A percentile compares a stretch with the other conserved stretches of the same genome.
These are phyloP conservation scores for Cerastis leucographa DNA, from an alignment of 2,888 invertebrate species.

Conservation along the genomic window DNA sequence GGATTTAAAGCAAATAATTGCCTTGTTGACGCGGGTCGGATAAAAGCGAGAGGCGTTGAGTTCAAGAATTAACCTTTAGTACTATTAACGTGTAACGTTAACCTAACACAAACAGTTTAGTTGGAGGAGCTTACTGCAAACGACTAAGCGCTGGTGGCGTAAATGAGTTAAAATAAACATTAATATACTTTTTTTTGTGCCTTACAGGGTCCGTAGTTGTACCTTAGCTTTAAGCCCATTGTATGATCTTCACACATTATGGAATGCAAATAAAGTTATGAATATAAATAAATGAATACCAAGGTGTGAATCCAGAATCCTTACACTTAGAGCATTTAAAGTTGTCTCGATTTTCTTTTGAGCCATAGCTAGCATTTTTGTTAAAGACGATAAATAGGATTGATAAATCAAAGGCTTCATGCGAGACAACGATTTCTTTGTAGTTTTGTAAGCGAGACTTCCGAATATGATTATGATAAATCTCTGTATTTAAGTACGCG, in stretches of 20 bases:
- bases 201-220: too few relatives aligned
- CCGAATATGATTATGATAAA: slow-evolving; percentile 11
- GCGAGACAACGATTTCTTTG: neutral
- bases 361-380: neutral
- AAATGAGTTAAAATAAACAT: neutral
- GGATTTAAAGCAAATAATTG: neutral
- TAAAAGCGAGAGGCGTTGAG: too few relatives aligned
- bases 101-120: neutral
- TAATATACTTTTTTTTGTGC: too few relatives aligned
- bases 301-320: neutral
- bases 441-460: neutral
- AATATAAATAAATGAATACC: neutral
- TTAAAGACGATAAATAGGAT: too few relatives aligned
- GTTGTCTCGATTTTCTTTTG: neutral
- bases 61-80: neutral
- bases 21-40: neutral
- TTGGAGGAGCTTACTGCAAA: neutral
- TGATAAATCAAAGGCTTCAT: neutral
- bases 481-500: neutral
- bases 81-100: neutral
- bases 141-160: neutral
- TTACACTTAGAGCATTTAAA: neutral
- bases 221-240: too few relatives aligned
- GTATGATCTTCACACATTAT: too few relatives aligned
- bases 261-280: too few relatives aligned